Evolutionary conservation across 2,797 vertebrate species (phyloP).

Genomic region (Eurystomus glaucurus): DNA sequence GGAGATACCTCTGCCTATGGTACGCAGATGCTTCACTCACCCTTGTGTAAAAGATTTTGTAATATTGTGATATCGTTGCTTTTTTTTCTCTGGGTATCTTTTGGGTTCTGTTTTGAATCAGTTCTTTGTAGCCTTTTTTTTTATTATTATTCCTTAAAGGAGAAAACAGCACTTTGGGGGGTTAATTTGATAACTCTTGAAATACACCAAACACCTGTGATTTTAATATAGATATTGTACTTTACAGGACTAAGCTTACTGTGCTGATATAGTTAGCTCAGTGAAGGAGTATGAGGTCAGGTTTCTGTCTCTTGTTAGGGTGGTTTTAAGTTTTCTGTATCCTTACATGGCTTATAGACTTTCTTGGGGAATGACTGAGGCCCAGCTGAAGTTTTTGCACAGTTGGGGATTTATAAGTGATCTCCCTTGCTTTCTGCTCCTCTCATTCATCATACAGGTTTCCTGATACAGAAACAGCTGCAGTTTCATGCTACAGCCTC

Average conservation of each 20-base stretch:
- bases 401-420: neutral
- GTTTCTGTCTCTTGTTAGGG: neutral
- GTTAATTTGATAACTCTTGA: neutral
- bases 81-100: fast-evolving
- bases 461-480: neutral
- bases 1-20: neutral
- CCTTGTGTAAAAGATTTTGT: neutral
- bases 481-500: neutral
- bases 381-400: neutral
- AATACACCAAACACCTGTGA: neutral
- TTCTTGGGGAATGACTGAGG: neutral
- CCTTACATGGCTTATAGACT: neutral
- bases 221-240: neutral
- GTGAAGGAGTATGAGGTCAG: neutral
- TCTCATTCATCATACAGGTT: neutral
- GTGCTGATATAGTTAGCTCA: neutral
- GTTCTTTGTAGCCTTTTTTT: neutral
- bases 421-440: neutral
- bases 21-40: neutral
- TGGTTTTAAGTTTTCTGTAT: neutral
- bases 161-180: neutral
- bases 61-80: neutral
- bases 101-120: neutral
- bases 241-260: neutral
- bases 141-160: neutral